Conservation (phyloP, 2,113 vertebrate genomes). For the Illadopsis cleaveri region DNA sequence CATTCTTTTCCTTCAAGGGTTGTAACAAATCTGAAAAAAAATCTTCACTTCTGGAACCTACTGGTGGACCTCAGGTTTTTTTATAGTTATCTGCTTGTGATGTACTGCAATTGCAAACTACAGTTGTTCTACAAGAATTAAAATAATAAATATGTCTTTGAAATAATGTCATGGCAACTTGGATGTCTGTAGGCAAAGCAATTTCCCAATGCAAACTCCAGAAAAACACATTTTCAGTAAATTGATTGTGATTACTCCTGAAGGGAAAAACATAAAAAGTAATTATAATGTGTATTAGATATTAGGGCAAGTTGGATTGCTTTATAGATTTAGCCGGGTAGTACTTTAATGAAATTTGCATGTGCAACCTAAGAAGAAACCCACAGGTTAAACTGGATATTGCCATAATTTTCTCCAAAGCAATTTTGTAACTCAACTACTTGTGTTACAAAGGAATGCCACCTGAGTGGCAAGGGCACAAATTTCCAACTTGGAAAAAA, state of each 20-base stretch:
- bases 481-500: not conserved
- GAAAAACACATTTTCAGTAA: constrained; percentile 46
- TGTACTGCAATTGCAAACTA: not conserved
- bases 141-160: not conserved
- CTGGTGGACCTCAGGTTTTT: not conserved
- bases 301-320: constrained; percentile 40
- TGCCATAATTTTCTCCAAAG: not conserved
- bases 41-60: not conserved
- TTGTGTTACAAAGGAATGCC: not conserved
- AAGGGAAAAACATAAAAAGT: constrained; percentile 32
- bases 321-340: constrained; percentile 45
- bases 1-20: not conserved
- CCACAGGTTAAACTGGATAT: not conserved
- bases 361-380: not conserved
- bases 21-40: constrained; percentile 3
- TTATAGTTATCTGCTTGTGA: not conserved
- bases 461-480: not conserved
- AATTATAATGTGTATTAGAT: constrained; percentile 48
- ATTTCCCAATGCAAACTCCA: not conserved
- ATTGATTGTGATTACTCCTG: constrained; percentile 57
- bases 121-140: not conserved
- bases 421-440: not conserved
- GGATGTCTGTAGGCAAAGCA: constrained; percentile 28
- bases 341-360: not conserved
- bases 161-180: constrained; percentile 20